Base-by-base conservation (phyloP, 2,797 vertebrate genomes). In the Rhinoraja longicauda region DNA sequence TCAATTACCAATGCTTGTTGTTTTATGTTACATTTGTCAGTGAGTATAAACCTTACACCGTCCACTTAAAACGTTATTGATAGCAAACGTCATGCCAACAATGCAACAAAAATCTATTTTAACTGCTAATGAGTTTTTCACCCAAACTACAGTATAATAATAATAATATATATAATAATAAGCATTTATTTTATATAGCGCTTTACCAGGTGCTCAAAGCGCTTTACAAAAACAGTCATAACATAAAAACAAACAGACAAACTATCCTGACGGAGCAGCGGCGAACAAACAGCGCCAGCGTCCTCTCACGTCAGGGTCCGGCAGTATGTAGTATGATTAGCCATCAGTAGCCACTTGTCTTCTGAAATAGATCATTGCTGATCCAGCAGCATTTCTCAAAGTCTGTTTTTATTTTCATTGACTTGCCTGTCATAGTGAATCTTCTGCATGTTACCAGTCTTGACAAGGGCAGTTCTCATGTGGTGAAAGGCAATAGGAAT, bases 341-440 rank as follows among this genome's bases (percentile, higher is more conserved):
- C 5, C 29, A 19, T 67, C n/a, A 88, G 15, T 67, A 36, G 29
- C 59, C 19, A 17, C n/a, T 64, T 88, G 84, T 62, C 84, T 32
- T 88, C 84, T 67, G 62, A 21, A 36, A 67, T 62, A 36, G 84
- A 67, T 67, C 32, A 21, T 9, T 67, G 84, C 59, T 36, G n/a
- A 88, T 7, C 7, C 5, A 19, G n/a, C 84, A 36, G 64, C 59
- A 67, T 88, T 88, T 88, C n/a, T 36, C n/a, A 29, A 36, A 67
- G n/a, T 32, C 62, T 67, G 84, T 36, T 64, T 64, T 26, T 88
- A 88, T 88, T 88, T 88, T 88, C 36, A 88, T 88, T 88, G 59
- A 88, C 59, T 62, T 88, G 84, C 62, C 62, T 67, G 84, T 88
- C 84, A 67, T 67, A 17, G 5, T 67, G 84, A 88, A 88, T 67